Base-by-base conservation (phyloP, 2,797 vertebrate species). In the Acanthopagrus latus region DNA sequence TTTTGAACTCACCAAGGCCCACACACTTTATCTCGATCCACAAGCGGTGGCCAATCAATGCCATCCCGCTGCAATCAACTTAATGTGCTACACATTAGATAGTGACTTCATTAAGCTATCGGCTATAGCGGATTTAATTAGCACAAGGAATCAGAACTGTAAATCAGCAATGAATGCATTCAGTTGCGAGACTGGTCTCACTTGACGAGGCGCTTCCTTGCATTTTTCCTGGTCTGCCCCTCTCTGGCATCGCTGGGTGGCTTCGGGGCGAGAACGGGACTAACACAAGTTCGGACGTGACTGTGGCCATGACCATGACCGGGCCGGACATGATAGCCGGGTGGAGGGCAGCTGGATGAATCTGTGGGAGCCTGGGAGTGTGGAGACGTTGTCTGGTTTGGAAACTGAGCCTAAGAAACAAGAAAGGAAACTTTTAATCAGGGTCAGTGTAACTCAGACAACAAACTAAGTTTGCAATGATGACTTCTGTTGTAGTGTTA, bases 171-270 rank as follows among this genome's bases (percentile, higher is more conserved):
- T 74, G 52, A 80, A 76, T 48, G n/a, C 8, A 55, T 13, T 71
- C 43, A 70, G 18, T 54, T 46, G n/a, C n/a, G 41, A 65, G 13
- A 56, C 48, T 46, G 51, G 33, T 94, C 97, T 96, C 97, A 99
- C 98, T 96, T 97, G 93, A 93, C 92, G 79, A 94, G 91, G 77
- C 95, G 96, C 86, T 97, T 96, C 25, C 93, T 86, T 88, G 95
- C 65, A 4, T 93, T 89, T 89, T 96, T 98, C 91, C 95, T 94
- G 86, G 93, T 84, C 33, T 82, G 85, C 77, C 91, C 84, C 70
- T 97, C 96, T 77, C 93, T 95, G 87, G 94, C 88, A 74, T 74
- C 80, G 89, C 88, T 90, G 70, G 95, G 95, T 4, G 95, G 95
- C 85, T 95, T 96, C 9, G 95, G 94, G 52, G 86, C 50, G 9